Percentiles rank a stretch among this genome's conserved stretches.
Conservation (phyloP, 64 coral and sea anemone species). For the Stichodactyla mertensii region DNA sequence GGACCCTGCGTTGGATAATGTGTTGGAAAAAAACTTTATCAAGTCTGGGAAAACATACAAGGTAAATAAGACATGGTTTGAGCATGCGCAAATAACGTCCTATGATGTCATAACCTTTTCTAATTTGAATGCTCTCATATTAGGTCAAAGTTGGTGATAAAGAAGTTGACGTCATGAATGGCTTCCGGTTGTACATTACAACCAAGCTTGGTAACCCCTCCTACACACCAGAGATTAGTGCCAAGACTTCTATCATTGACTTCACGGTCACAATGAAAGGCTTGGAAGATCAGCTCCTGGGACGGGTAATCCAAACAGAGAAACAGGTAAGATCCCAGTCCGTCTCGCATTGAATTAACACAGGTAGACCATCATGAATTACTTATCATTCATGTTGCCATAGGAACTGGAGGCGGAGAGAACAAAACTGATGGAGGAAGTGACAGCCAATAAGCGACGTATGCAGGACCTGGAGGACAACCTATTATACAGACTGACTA, state of each 20-base stretch:
- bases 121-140: background rate
- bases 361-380: background rate
- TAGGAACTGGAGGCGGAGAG: conserved; percentile 96
- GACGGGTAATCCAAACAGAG: conserved; percentile 92
- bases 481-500: conserved; percentile 88
- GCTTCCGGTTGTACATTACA: conserved; percentile 87
- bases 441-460: conserved; percentile 95
- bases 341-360: background rate
- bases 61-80: conserved; percentile 17
- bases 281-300: conserved; percentile 97
- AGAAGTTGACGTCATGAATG: conserved; percentile 91
- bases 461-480: conserved; percentile 99
- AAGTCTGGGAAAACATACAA: conserved; percentile 93
- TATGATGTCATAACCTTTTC: background rate
- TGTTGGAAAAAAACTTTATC: conserved; percentile 97
- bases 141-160: conserved; percentile 99
- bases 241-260: conserved; percentile 97
- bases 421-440: conserved; percentile 97
- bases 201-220: conserved; percentile 99
- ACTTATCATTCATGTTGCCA: background rate
- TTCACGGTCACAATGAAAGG: conserved; percentile 99
- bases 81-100: background rate
- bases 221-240: conserved; percentile 97
- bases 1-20: conserved; percentile 90
- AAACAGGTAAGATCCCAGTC: conserved; percentile 70